These are phyloP conservation scores for Eugnorisma glareosa DNA, from an alignment of 2,888 invertebrate genomes.

Conservation along the genomic window DNA sequence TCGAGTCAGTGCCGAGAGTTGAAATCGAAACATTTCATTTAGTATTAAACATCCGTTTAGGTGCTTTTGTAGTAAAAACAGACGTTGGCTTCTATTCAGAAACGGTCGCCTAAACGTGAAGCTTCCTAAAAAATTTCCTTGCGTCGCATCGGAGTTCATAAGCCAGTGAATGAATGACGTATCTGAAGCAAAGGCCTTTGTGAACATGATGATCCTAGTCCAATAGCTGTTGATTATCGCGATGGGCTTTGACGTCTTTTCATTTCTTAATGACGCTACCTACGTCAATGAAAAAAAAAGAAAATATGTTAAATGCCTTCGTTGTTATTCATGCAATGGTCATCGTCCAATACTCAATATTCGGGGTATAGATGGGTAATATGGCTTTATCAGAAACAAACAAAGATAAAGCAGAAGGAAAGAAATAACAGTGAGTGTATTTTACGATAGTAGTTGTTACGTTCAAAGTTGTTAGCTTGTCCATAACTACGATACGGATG, in stretches of 20 bases:
- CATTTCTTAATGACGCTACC: conserved; percentile 23
- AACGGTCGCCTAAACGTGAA: conserved; percentile 10
- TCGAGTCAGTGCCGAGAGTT: neutral
- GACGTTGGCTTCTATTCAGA: neutral
- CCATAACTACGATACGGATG: neutral
- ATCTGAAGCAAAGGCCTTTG: conserved; percentile 18
- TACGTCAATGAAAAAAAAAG: neutral
- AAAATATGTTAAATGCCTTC: conserved; percentile 4
- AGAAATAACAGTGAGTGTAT: neutral
- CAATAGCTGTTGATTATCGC: conserved; percentile 14
- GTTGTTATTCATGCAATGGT: neutral
- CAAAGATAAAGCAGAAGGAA: neutral
- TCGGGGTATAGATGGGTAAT: neutral
- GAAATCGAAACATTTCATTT: neutral
- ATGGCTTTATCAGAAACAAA: neutral
- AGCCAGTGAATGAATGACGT: conserved; percentile 6
- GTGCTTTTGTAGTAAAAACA: neutral
- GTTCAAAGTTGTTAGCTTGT: neutral
- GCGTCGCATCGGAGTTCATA: conserved; percentile 5
- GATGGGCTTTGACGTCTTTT: conserved; percentile 2
- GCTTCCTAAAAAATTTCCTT: neutral
- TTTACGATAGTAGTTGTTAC: neutral
- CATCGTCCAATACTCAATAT: neutral
- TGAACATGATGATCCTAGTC: conserved; percentile 12
- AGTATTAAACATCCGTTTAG: neutral